Percentiles rank a stretch among this genome's conserved stretches.
Evolutionary conservation across 2,888 invertebrate genomes (phyloP).

Genomic region (Tachystola acroxantha): DNA sequence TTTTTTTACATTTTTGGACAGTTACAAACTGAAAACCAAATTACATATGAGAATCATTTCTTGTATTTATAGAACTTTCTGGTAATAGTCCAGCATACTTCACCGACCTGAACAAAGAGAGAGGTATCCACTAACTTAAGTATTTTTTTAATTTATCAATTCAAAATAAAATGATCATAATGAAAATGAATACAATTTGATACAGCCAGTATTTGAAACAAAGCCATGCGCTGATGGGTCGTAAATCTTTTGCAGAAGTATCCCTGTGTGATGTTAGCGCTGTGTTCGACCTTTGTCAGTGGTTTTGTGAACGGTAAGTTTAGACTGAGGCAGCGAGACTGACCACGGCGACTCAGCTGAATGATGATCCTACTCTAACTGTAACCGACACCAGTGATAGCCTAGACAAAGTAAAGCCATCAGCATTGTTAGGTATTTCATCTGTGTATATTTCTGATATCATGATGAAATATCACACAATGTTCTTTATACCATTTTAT

Average conservation of each 20-base stretch:
- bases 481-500: slow-evolving; percentile 49
- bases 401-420: slow-evolving; percentile 51
- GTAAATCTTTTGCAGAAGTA: slow-evolving; percentile 89
- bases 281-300: slow-evolving; percentile 81
- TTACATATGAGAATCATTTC: slow-evolving; percentile 78
- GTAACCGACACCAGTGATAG: slow-evolving; percentile 43
- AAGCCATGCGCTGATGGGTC: slow-evolving; percentile 82
- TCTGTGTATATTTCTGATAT: slow-evolving; percentile 16
- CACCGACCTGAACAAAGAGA: slow-evolving; percentile 77
- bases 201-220: slow-evolving; percentile 29
- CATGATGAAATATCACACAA: slow-evolving; percentile 48
- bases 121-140: slow-evolving; percentile 77
- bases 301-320: slow-evolving; percentile 83
- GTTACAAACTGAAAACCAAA: slow-evolving; percentile 47
- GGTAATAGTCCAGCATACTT: slow-evolving; percentile 80
- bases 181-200: slow-evolving; percentile 16
- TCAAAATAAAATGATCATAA: slow-evolving; percentile 27
- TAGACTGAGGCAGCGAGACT: slow-evolving; percentile 69
- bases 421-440: slow-evolving; percentile 56
- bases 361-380: slow-evolving; percentile 39
- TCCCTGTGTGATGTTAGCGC: slow-evolving; percentile 83
- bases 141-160: slow-evolving; percentile 41
- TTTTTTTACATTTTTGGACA: slow-evolving; percentile 47
- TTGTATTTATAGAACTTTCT: slow-evolving; percentile 81
- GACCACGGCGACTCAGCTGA: slow-evolving; percentile 53